Conservation (phyloP, 23 tunicate species). For the Diplosoma virens region DNA sequence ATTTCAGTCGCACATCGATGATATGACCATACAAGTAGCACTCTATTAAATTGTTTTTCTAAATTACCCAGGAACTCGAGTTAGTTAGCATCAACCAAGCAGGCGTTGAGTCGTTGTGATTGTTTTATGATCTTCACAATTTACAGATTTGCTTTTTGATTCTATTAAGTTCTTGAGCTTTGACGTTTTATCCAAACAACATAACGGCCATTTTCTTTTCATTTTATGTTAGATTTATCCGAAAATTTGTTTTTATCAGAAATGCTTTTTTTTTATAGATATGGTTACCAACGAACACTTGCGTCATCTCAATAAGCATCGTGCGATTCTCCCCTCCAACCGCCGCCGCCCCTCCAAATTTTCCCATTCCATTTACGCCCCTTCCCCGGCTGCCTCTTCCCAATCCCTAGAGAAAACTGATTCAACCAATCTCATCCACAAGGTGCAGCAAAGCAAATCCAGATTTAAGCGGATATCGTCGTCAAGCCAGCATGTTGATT, state of each 20-base stretch:
- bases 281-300: conserved; percentile 20
- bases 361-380: neutral
- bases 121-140: too few species aligned
- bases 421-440: conserved; percentile 5
- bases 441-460: conserved; percentile 12
- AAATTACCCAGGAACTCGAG: too few species aligned
- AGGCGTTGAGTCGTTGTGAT: too few species aligned
- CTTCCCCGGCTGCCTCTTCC: neutral
- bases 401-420: neutral
- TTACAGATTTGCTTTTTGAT: neutral
- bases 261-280: neutral
- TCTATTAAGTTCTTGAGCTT: neutral
- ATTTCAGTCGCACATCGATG: neutral
- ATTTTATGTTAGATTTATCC: too few species aligned
- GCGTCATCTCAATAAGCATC: conserved; percentile 43
- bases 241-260: too few species aligned
- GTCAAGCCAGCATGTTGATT: neutral
- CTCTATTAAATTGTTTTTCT: too few species aligned
- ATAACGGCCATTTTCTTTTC: too few species aligned
- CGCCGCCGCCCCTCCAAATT: conserved; percentile 40
- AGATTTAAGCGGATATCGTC: conserved; percentile 11
- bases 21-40: too few species aligned
- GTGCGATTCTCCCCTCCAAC: conserved; percentile 18
- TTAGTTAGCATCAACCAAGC: too few species aligned
- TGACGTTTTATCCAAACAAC: neutral